These are phyloP conservation scores for Argyresthia goedartella DNA, from an alignment of 2,888 invertebrate genomes.

Conservation along the genomic window DNA sequence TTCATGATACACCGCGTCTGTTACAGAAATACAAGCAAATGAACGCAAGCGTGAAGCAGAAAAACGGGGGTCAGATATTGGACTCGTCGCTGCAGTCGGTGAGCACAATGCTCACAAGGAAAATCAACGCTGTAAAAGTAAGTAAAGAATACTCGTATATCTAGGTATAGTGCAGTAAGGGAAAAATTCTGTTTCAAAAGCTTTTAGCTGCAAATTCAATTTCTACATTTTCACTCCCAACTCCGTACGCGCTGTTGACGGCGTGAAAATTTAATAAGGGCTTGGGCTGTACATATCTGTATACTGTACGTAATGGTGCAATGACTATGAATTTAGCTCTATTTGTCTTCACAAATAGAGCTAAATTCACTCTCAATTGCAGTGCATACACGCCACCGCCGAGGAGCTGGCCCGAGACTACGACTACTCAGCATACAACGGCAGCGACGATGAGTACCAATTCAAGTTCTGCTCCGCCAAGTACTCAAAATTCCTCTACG, in stretches of 20 bases:
- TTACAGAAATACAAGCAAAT: conserved; percentile 81
- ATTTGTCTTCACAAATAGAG: too few relatives aligned
- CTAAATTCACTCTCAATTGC: conserved; percentile 21
- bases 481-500: conserved; percentile 69
- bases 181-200: too few relatives aligned
- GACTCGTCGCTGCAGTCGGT: conserved; percentile 85
- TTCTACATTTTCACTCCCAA: too few relatives aligned
- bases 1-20: too few relatives aligned
- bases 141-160: conserved; percentile 10
- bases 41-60: conserved; percentile 83
- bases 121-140: conserved; percentile 91
- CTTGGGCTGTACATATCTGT: too few relatives aligned
- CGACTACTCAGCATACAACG: conserved; percentile 45
- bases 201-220: too few relatives aligned
- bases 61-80: conserved; percentile 84
- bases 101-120: conserved; percentile 86
- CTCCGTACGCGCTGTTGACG: too few relatives aligned
- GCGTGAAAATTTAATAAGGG: too few relatives aligned
- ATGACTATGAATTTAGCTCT: too few relatives aligned
- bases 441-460: conserved; percentile 33
- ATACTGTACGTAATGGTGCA: too few relatives aligned
- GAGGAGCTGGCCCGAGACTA: conserved; percentile 77
- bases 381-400: conserved; percentile 84
- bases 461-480: conserved; percentile 86
- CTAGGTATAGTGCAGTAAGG: neutral